Evolutionary conservation across 1,140 invertebrate genomes (phyloP).

Genomic region (Pentalonia nigronervosa): DNA sequence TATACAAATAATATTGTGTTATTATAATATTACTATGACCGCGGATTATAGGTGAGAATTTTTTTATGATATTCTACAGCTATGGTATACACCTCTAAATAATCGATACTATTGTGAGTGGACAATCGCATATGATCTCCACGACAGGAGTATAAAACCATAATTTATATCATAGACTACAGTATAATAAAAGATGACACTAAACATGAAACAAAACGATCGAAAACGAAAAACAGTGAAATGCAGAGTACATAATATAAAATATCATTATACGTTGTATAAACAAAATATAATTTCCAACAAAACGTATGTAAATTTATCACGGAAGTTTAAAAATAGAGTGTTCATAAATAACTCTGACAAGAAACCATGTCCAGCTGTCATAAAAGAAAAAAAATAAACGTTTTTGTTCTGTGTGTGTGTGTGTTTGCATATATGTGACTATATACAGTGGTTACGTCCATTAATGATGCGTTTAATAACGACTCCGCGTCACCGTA

Average conservation of each 20-base stretch:
- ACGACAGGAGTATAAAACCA: not conserved
- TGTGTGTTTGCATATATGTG: not conserved
- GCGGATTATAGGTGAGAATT: not conserved
- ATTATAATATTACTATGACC: no score
- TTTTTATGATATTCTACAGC: not conserved
- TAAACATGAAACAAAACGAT: not conserved
- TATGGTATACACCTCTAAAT: no score
- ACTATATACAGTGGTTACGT: slow-evolving; percentile 20
- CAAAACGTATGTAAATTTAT: slow-evolving; percentile 14
- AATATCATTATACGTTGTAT: not conserved
- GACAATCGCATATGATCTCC: not conserved
- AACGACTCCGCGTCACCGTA: not conserved
- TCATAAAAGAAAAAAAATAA: slow-evolving; percentile 41
- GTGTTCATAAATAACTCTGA: slow-evolving; percentile 51
- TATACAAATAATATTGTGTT: no score
- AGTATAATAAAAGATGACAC: not conserved
- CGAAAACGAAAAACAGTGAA: not conserved
- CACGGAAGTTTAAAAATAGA: slow-evolving; percentile 50
- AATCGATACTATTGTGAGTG: not conserved
- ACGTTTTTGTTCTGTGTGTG: slow-evolving; percentile 15
- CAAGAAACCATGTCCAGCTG: slow-evolving; percentile 31
- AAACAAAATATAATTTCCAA: slow-evolving; percentile 22
- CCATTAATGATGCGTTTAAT: slow-evolving; percentile 53
- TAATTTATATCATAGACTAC: not conserved
- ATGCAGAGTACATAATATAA: not conserved